Evolutionary conservation across 35 echinoderm and acorn worm genomes (phyloP).

Genomic region (Lytechinus pictus): DNA sequence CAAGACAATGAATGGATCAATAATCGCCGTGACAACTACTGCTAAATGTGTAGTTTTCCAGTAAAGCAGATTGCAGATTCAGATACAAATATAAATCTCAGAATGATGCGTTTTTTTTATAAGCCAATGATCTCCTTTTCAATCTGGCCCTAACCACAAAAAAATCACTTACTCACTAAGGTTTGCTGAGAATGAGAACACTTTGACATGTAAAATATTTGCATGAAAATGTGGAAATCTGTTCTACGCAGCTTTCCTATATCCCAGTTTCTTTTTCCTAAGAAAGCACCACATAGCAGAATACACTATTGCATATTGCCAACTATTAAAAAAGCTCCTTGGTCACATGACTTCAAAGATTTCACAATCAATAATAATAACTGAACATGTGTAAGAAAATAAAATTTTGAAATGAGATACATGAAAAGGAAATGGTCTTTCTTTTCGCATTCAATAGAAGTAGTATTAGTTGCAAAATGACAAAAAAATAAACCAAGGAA

Average conservation of each 20-base stretch:
- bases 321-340: neutral
- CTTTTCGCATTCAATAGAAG: neutral
- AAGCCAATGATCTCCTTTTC: neutral
- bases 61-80: neutral
- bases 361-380: neutral
- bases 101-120: neutral
- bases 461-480: neutral
- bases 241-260: neutral
- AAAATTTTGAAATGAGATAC: neutral
- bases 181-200: neutral
- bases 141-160: neutral
- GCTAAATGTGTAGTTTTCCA: neutral
- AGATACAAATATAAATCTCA: neutral
- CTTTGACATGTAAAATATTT: neutral
- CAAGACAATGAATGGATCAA: neutral
- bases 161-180: neutral
- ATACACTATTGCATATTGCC: conserved; percentile 57
- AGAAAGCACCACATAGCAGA: conserved; percentile 52
- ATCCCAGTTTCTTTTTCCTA: neutral
- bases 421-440: neutral
- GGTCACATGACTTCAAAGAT: neutral
- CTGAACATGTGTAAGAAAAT: neutral
- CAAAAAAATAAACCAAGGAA: neutral
- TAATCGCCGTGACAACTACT: neutral
- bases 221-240: neutral